These are phyloP conservation scores for Cebus imitator DNA, from an alignment of 2,113 vertebrate species.

Conservation along the genomic window DNA sequence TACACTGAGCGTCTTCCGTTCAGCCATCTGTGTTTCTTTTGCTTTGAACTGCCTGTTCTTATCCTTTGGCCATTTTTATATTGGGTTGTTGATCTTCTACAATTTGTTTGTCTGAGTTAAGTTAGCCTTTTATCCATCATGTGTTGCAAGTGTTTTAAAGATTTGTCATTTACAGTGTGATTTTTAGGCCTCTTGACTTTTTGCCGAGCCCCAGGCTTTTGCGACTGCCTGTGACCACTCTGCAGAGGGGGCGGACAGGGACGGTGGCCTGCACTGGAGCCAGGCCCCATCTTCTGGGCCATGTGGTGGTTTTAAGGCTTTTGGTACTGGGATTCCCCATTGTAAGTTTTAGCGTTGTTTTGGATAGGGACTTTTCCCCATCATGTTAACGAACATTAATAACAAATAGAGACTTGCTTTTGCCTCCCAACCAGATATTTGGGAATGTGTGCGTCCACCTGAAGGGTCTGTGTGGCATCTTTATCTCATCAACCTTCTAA, in stretches of 20 bases:
- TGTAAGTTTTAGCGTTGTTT: not conserved
- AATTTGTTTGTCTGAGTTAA: not conserved
- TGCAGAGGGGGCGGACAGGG: not conserved
- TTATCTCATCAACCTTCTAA: not conserved
- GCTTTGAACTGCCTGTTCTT: conserved; percentile 16
- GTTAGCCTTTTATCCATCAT: not conserved
- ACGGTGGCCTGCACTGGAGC: no score
- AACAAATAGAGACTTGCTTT: not conserved
- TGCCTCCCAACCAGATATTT: not conserved
- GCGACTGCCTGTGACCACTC: not conserved
- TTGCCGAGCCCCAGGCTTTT: not conserved
- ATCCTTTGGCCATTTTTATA: not conserved
- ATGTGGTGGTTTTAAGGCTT: not conserved
- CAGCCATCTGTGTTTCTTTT: not conserved
- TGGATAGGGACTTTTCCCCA: not conserved
- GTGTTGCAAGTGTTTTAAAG: not conserved
- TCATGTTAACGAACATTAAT: not conserved
- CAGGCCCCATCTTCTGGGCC: not conserved
- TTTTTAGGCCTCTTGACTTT: not conserved
- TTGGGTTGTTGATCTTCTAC: conserved; percentile 1
- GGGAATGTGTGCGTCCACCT: fast-evolving
- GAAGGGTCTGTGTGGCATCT: not conserved
- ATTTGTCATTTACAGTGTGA: not conserved
- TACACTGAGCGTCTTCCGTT: not conserved
- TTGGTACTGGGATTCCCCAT: not conserved